A percentile compares a stretch with the other conserved stretches of the same genome.
Conservation (phyloP, 2,797 vertebrate genomes). For the Phaenicophaeus curvirostris region DNA sequence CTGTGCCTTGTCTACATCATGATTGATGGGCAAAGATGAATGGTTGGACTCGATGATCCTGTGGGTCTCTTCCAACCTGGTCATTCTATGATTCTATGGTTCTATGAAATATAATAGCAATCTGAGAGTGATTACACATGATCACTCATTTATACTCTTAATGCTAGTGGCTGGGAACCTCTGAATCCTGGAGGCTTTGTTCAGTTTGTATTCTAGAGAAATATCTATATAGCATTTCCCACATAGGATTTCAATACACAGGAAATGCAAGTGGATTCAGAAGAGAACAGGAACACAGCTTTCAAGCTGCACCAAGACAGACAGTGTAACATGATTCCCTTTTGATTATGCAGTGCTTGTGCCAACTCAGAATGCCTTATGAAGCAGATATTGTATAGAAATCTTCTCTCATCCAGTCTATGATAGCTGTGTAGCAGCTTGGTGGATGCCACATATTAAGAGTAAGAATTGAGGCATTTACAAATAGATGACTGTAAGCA, state of each 20-base stretch:
- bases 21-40: neutral
- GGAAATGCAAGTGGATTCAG: neutral
- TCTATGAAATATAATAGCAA: accelerated
- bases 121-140: neutral
- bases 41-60: too few relatives aligned
- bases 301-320: neutral
- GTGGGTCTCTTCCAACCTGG: too few relatives aligned
- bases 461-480: neutral
- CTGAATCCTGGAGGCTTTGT: neutral
- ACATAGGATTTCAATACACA: neutral
- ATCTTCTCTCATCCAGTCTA: neutral
- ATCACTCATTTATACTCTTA: neutral
- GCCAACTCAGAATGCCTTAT: neutral
- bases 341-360: neutral
- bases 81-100: too few relatives aligned
- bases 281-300: neutral
- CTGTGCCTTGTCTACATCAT: neutral
- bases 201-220: neutral
- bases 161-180: neutral
- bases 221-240: neutral
- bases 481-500: neutral
- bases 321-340: neutral
- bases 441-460: neutral
- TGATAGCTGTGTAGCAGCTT: neutral
- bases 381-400: neutral